A percentile compares a stretch with the other conserved stretches of the same genome.
Conservation (phyloP, 2,797 vertebrate genomes). For the Okamejei kenojei region DNA sequence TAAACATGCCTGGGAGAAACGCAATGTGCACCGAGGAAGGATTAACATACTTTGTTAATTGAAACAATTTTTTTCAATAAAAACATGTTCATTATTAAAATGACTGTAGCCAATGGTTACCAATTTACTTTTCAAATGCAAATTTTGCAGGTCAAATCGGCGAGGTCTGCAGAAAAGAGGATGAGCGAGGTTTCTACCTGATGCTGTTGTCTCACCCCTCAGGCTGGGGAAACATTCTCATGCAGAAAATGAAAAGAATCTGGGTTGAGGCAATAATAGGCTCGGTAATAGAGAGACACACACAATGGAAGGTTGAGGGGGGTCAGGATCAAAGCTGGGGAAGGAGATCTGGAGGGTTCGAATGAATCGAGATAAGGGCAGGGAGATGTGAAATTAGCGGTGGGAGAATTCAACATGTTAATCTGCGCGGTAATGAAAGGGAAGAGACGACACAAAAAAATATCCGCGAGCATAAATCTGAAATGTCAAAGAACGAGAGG, state of each 20-base stretch:
- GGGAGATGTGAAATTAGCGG: not conserved
- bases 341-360: not conserved
- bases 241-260: not conserved
- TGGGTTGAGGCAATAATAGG: not conserved
- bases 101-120: not conserved
- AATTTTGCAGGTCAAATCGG: not conserved
- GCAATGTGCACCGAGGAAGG: not conserved
- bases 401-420: not conserved
- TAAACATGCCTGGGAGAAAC: not conserved
- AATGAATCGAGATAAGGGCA: not conserved
- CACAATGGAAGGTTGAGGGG: not conserved
- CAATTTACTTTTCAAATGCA: not conserved
- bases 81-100: not conserved
- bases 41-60: not conserved
- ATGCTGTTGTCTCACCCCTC: not conserved
- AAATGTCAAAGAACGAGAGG: no score
- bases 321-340: not conserved
- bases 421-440: not conserved
- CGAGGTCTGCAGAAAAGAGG: not conserved
- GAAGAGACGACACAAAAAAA: not conserved
- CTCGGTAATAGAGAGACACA: not conserved
- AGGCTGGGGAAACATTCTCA: not conserved
- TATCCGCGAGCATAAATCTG: no score
- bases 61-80: not conserved
- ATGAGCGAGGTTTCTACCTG: not conserved